Evolutionary conservation across 2,888 invertebrate genomes (phyloP).

Genomic region (Phania funesta): DNA sequence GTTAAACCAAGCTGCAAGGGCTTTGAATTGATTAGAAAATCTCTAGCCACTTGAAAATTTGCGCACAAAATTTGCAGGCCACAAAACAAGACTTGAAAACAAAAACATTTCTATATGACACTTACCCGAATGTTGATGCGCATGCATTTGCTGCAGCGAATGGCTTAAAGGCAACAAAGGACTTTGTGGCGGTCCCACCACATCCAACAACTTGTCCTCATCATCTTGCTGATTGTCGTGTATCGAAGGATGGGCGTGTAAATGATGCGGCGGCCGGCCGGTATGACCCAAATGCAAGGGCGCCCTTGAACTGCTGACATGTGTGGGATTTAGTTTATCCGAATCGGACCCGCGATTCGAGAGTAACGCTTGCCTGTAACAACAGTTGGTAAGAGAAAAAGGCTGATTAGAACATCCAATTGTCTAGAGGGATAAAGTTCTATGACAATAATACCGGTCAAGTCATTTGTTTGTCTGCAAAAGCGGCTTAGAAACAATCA

Average conservation of each 20-base stretch:
- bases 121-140: slow-evolving; percentile 81
- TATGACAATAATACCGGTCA: slow-evolving; percentile 38
- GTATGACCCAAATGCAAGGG: slow-evolving; percentile 79
- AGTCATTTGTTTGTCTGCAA: slow-evolving; percentile 22
- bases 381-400: slow-evolving; percentile 77
- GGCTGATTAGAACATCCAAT: slow-evolving; percentile 80
- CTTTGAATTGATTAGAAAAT: slow-evolving; percentile 75
- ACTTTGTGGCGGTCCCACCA: slow-evolving; percentile 92
- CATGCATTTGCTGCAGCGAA: slow-evolving; percentile 81
- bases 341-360: slow-evolving; percentile 81
- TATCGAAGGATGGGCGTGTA: slow-evolving; percentile 74
- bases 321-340: slow-evolving; percentile 82
- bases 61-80: background rate
- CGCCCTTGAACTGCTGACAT: slow-evolving; percentile 81
- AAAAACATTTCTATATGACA: slow-evolving; percentile 53
- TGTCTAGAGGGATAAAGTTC: slow-evolving; percentile 65
- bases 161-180: slow-evolving; percentile 84
- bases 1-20: slow-evolving; percentile 84
- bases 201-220: slow-evolving; percentile 91
- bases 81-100: background rate
- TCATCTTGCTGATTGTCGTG: slow-evolving; percentile 85
- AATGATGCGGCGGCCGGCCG: slow-evolving; percentile 77
- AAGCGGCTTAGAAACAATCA: slow-evolving; percentile 48
- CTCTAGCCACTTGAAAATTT: slow-evolving; percentile 19
- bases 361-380: slow-evolving; percentile 86